Evolutionary conservation across 2,113 vertebrate species (phyloP), one percentile per base, ranked within the genome.

Genomic region (Mobula birostris): DNA sequence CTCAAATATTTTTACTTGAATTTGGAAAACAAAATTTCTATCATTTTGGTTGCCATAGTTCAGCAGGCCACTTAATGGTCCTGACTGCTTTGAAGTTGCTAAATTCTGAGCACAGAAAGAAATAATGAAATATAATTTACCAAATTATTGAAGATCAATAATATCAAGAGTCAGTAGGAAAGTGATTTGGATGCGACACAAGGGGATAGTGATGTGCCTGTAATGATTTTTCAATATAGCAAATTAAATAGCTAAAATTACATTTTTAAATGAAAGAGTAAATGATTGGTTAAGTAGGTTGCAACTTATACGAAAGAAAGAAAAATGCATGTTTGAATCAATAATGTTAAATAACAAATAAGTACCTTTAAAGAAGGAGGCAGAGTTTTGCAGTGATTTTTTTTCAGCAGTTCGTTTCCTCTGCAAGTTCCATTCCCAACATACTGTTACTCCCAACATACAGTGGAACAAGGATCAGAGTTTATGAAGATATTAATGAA

Each of bases 271-370:
- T n/a, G 15, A 19, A 90, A 1, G 85, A 5, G 58, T 66, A 88
- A 66, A 68, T 74, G 72, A 74, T 90, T 66, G 24, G 24, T 29
- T 61, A 68, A 66, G 61, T 32, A 90, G 63, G 85, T 88, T 90
- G 85, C 29, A 90, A 90, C 15, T 32, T 66, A 66, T n/a, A 32
- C 85, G 36, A 88, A 90, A 32, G 5, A 36, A 90, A 90, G 19
- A 6, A 7, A 66, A 66, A 32, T 27, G 27, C 15, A 21, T 66
- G 29, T 17, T 90, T 66, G 5, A 11, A 90, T 68, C 85, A 90
- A 36, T 79, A 79, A 88, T n/a, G 83, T 88, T 63, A 88, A 90
- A 90, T 66, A 90, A 32, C 61, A 90, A 90, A 90, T 68, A n/a
- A 27, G 27, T 90, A n/a, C 14, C 58, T 32, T 90, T 90, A 90